These are phyloP conservation scores for Sebastes trivittatus DNA, from an alignment of 2,797 vertebrate genomes.

Conservation along the genomic window DNA sequence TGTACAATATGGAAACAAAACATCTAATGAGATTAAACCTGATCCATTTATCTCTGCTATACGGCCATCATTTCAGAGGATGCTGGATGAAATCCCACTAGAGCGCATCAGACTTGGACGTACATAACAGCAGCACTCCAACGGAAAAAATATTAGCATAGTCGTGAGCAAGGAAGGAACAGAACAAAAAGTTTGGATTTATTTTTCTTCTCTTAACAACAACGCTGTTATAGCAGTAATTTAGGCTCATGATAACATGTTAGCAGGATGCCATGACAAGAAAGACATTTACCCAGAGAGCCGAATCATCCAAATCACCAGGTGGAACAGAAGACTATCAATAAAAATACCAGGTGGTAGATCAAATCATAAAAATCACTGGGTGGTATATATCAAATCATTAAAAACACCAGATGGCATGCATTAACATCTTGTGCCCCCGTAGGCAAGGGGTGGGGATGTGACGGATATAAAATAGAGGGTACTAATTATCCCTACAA, in stretches of 20 bases:
- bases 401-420: conserved; percentile 85
- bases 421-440: conserved; percentile 85
- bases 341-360: conserved; percentile 86
- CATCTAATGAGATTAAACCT: conserved; percentile 80
- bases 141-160: conserved; percentile 24
- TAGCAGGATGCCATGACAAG: conserved; percentile 80
- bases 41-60: conserved; percentile 82
- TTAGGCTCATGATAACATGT: conserved; percentile 75
- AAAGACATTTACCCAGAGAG: conserved; percentile 78
- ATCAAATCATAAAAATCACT: conserved; percentile 86
- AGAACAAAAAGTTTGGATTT: conserved; percentile 56
- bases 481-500: conserved; percentile 81
- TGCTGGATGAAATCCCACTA: conserved; percentile 66
- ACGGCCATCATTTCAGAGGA: conserved; percentile 78
- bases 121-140: conserved; percentile 37
- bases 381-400: conserved; percentile 85
- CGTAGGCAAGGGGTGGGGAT: conserved; percentile 81
- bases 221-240: conserved; percentile 68
- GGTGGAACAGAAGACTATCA: conserved; percentile 84
- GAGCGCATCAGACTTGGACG: conserved; percentile 49
- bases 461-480: conserved; percentile 82
- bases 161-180: conserved; percentile 29
- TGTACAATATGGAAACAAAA: conserved; percentile 79
- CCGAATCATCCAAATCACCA: conserved; percentile 81
- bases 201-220: conserved; percentile 59